These are phyloP conservation scores for Phodopus roborovskii DNA, from an alignment of 2,113 vertebrate genomes.

Conservation along the genomic window DNA sequence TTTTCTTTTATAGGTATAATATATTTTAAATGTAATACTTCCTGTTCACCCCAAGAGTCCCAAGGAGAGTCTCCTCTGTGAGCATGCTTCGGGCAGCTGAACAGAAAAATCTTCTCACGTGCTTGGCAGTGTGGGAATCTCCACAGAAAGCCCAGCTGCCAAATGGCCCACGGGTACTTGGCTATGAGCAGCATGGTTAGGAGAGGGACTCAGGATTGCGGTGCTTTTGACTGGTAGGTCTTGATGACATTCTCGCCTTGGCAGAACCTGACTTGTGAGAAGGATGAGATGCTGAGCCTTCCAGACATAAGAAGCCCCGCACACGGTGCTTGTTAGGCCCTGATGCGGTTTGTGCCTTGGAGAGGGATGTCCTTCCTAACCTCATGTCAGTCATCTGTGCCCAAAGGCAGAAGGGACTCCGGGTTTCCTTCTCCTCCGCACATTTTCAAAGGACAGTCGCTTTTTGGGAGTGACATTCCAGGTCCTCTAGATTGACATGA, in stretches of 20 bases:
- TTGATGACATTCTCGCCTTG: background rate
- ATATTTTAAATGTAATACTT: background rate
- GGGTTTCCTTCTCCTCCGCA: background rate
- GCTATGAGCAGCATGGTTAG: background rate
- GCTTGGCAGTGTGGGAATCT: background rate
- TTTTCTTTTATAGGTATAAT: slow-evolving; percentile 33
- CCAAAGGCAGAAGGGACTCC: background rate
- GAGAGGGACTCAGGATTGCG: background rate
- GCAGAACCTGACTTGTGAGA: background rate
- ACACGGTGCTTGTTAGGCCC: background rate
- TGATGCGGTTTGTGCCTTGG: background rate
- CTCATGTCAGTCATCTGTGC: background rate
- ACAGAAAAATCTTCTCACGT: background rate
- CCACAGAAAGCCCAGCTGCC: background rate
- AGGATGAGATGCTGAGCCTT: background rate
- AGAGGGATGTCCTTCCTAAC: background rate
- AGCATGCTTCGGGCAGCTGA: background rate
- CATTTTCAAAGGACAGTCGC: background rate
- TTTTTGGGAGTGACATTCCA: background rate
- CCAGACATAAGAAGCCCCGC: background rate
- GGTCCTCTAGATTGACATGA: background rate
- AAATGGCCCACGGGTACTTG: background rate
- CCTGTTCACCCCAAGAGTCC: background rate
- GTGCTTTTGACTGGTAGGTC: background rate
- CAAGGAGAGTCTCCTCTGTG: background rate